Conservation (phyloP, 2,797 vertebrate genomes). For the Malurus splendens region DNA sequence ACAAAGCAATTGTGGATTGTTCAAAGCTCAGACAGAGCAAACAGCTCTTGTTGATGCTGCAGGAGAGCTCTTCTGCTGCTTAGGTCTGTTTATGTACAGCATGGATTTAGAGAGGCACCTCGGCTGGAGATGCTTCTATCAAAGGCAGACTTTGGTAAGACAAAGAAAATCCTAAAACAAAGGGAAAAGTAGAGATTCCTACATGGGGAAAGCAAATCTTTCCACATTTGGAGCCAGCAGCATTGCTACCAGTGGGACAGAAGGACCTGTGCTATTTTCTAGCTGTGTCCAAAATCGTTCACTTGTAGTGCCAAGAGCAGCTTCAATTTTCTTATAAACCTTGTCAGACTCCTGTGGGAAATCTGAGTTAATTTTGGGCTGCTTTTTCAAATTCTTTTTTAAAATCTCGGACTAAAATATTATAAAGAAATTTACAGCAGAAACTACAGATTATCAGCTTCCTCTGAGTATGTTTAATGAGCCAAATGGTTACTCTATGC, state of each 20-base stretch:
- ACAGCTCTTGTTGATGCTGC: not conserved
- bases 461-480: not conserved
- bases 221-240: not conserved
- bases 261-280: not conserved
- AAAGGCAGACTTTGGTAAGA: not conserved
- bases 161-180: not conserved
- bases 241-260: not conserved
- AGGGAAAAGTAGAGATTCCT: not conserved
- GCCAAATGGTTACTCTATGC: not conserved
- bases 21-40: not conserved
- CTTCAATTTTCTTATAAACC: not conserved
- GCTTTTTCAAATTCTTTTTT: not conserved
- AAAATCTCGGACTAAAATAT: not conserved
- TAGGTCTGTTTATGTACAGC: not conserved
- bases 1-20: rapidly evolving
- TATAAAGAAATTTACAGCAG: not conserved
- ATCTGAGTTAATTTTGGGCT: not conserved
- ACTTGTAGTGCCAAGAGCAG: not conserved
- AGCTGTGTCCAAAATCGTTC: not conserved
- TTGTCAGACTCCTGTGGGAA: not conserved
- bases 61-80: not conserved
- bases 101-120: not conserved
- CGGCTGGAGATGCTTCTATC: not conserved
- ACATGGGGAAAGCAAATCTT: not conserved
- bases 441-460: not conserved